Evolutionary conservation across 2,888 invertebrate genomes (phyloP).

Genomic region (Notodonta ziczac): DNA sequence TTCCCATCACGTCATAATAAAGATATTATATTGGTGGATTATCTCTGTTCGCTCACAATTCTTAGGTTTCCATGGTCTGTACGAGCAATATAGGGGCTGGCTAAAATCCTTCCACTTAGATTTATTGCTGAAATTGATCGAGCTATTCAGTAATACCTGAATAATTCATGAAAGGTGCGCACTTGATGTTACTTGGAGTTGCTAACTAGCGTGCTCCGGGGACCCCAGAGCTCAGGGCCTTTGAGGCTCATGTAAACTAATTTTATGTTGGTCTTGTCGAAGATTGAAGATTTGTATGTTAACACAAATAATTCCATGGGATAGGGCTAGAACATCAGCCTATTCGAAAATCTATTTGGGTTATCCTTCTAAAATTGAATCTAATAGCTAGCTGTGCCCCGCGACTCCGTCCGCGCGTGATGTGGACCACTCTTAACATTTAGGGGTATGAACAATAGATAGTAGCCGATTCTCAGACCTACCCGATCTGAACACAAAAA

Average conservation of each 20-base stretch:
- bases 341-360: too few species aligned
- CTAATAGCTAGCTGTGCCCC: too few species aligned
- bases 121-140: slow-evolving; percentile 6
- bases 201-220: slow-evolving; percentile 3
- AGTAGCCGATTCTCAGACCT: too few species aligned
- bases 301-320: not conserved
- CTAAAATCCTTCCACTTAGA: not conserved
- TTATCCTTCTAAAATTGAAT: too few species aligned
- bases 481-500: too few species aligned
- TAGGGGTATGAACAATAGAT: too few species aligned
- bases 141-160: not conserved
- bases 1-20: too few species aligned
- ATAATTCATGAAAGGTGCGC: slow-evolving; percentile 5
- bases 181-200: not conserved
- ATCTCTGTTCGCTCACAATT: not conserved
- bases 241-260: not conserved
- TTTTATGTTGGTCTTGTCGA: not conserved
- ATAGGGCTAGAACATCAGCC: too few species aligned
- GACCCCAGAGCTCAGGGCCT: not conserved
- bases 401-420: too few species aligned
- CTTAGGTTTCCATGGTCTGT: not conserved
- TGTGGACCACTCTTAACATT: too few species aligned
- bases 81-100: not conserved
- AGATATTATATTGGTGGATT: too few species aligned
- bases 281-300: not conserved